Percentiles rank a stretch among this genome's conserved stretches.
Conservation (phyloP, 2,797 vertebrate genomes). For the Orientallactaga sibirica region DNA sequence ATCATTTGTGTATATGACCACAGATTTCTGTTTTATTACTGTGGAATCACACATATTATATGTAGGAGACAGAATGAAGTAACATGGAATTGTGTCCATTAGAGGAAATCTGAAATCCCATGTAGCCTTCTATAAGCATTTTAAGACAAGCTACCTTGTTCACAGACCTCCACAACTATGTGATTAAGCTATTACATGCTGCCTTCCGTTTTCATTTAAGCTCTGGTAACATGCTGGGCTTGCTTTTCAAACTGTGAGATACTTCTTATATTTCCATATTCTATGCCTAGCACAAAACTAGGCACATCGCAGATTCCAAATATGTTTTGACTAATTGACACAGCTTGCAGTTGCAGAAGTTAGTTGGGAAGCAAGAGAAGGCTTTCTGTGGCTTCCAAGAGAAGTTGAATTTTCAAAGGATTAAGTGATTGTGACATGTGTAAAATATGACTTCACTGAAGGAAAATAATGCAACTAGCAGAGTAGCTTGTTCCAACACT, state of each 20-base stretch:
- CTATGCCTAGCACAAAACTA: neutral
- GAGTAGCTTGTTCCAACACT: neutral
- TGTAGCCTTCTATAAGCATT: neutral
- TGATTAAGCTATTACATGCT: neutral
- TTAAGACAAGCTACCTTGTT: neutral
- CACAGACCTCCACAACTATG: neutral
- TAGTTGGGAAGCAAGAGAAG: neutral
- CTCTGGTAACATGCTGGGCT: neutral
- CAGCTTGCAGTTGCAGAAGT: neutral
- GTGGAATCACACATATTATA: neutral
- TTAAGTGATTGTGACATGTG: neutral
- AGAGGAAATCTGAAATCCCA: constrained; percentile 15
- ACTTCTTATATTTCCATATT: neutral
- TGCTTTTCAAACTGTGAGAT: neutral
- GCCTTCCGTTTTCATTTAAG: neutral
- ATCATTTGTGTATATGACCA: neutral
- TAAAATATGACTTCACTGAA: constrained; percentile 16
- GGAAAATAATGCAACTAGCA: neutral
- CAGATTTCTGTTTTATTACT: constrained; percentile 17
- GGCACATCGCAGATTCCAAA: neutral
- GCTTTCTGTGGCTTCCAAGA: neutral
- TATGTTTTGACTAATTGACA: neutral
- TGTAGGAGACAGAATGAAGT: neutral
- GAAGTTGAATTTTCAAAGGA: constrained; percentile 4
- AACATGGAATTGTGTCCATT: neutral